Conservation (phyloP, 2,888 invertebrate genomes). For the Chrysolina oricalcia region DNA sequence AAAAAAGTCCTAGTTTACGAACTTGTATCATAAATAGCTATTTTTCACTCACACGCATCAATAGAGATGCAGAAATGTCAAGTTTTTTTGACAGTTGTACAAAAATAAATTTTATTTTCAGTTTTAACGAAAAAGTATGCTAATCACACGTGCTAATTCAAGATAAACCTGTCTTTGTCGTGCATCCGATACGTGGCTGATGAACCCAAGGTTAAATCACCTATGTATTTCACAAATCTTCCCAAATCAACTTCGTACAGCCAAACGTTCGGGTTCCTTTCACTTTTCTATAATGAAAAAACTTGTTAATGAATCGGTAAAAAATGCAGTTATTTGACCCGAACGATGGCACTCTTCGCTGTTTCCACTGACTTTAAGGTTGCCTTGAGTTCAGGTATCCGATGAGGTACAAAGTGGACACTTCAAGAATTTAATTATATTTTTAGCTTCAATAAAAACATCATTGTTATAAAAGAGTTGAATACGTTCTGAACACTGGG, state of each 20-base stretch:
- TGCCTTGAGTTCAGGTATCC: background rate
- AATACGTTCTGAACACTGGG: too few species aligned
- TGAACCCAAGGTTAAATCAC: background rate
- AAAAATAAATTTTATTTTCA: background rate
- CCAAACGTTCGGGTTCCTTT: conserved; percentile 34
- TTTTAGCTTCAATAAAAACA: too few species aligned
- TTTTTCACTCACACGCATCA: too few species aligned
- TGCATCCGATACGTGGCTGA: conserved; percentile 12
- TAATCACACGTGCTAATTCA: conserved; percentile 10
- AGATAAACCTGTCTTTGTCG: conserved; percentile 9
- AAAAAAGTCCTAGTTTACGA: too few species aligned
- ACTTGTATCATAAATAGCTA: too few species aligned
- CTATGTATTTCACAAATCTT: conserved; percentile 16
- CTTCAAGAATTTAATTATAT: too few species aligned
- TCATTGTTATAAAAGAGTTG: too few species aligned
- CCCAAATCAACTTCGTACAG: conserved; percentile 4
- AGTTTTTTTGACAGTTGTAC: too few species aligned
- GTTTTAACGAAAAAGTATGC: background rate
- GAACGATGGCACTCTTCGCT: conserved; percentile 34
- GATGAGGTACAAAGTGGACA: background rate
- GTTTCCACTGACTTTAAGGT: background rate
- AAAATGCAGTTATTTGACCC: conserved; percentile 50
- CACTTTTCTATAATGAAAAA: conserved; percentile 31
- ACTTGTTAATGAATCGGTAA: conserved; percentile 40
- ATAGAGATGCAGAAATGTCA: too few species aligned